Evolutionary conservation across 2,888 invertebrate genomes (phyloP).

Genomic region (Athrips mouffetella): DNA sequence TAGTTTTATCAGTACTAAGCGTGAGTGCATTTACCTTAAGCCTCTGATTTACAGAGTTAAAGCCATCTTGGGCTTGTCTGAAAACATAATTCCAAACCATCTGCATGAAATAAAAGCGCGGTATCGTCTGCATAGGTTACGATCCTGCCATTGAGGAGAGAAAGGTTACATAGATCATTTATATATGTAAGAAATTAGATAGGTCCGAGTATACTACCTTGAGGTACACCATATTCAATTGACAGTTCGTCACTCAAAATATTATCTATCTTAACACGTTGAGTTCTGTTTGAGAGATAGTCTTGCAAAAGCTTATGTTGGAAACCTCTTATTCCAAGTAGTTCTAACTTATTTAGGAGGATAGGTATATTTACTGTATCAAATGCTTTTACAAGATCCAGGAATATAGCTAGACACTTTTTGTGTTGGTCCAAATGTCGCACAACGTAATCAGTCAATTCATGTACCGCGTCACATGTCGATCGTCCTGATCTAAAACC

Average conservation of each 20-base stretch:
- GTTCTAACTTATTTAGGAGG: not conserved
- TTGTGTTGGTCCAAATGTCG: not conserved
- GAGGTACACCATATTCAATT: not conserved
- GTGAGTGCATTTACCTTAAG: no score
- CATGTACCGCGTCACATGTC: not conserved
- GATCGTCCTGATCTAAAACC: not conserved
- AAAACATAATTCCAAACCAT: not conserved
- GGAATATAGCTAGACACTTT: not conserved
- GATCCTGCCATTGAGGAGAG: not conserved
- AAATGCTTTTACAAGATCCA: not conserved
- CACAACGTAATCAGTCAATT: not conserved
- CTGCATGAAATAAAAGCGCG: not conserved
- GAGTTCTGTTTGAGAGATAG: not conserved
- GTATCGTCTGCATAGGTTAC: not conserved
- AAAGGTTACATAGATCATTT: not conserved
- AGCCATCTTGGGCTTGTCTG: no score
- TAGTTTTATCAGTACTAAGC: no score
- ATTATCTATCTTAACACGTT: not conserved
- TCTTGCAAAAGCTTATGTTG: not conserved
- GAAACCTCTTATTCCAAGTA: not conserved
- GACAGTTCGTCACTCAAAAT: not conserved
- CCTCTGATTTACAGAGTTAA: no score
- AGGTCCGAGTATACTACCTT: not conserved
- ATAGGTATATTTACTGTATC: not conserved
- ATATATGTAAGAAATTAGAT: not conserved